Evolutionary conservation across 2,113 vertebrate genomes (phyloP), one percentile per base, ranked within the genome.

Genomic region (Grus americana): DNA sequence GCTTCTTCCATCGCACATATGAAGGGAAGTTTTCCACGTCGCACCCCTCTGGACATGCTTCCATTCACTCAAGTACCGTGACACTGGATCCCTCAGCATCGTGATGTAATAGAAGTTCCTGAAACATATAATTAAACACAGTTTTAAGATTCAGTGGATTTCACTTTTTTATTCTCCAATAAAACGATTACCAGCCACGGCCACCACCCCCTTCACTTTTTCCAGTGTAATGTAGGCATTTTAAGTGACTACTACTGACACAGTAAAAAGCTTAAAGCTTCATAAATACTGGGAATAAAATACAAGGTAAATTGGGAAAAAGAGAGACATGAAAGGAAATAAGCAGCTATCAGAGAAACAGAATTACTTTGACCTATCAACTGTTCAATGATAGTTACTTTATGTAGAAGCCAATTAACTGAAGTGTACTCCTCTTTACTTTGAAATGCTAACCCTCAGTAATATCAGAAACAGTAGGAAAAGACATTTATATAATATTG

Each of bases 91-190:
- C 75, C 99, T 98, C 98, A 99, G 98, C 99, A 99, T 99, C 24
- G 99, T 99, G 98, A 99, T 99, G 98, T 99, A 99, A 97, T 99
- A 99, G 98, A 99, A 99, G 98, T 99, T 99, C 98, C 99, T 99
- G 98, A 93, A 99, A 98, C 76, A 98, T 30, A 98, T 10, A 7
- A 95, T 65, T 96, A 98, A 97, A 97, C 71, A 87, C n/a, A 12
- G 40, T 71, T 61, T 97, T 90, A 96, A 82, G 59, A 78, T 38
- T 73, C 46, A 30, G 47, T 26, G 70, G 32, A 59, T 70, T 75
- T 81, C 20, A 62, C 7, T 52, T 79, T 20, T 59, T 63, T 58
- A 27, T 58, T 84, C 61, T 73, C 52, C 42, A 54, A 3, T 30
- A 50, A 91, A 91, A 76, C 0, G 0, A 49, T 46, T 76, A 36